Percentiles rank a stretch among this genome's conserved stretches.
Evolutionary conservation across 2,113 vertebrate species (phyloP).

Genomic region (Psilopsiagon aurifrons): DNA sequence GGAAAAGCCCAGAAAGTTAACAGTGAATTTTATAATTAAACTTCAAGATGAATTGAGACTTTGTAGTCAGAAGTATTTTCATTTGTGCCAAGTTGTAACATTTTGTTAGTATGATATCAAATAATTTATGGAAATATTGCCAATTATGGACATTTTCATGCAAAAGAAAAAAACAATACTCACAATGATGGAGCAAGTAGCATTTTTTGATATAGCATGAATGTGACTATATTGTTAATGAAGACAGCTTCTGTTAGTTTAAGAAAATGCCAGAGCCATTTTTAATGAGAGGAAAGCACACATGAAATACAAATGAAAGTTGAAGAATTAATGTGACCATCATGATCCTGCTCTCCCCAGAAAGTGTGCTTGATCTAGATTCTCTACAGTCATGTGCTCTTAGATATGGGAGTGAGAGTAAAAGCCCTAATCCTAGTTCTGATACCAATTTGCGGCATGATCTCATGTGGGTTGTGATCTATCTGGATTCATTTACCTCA

Average conservation of each 20-base stretch:
- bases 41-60: slow-evolving; percentile 52
- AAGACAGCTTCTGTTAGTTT: not conserved
- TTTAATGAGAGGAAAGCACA: not conserved
- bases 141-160: slow-evolving; percentile 6
- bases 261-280: not conserved
- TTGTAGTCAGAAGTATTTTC: slow-evolving; percentile 21
- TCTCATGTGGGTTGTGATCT: not conserved
- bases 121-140: slow-evolving; percentile 20
- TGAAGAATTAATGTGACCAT: not conserved
- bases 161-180: not conserved
- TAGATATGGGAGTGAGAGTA: not conserved
- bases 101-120: not conserved
- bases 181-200: not conserved
- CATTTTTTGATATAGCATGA: not conserved
- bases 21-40: slow-evolving; percentile 68
- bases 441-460: not conserved
- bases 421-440: not conserved
- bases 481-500: fast-evolving
- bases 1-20: slow-evolving; percentile 53
- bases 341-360: fast-evolving
- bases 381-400: not conserved
- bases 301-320: not conserved
- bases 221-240: not conserved
- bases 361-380: not conserved
- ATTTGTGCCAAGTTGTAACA: slow-evolving; percentile 4